phyloP scores from a whole-genome alignment of 53 echinoderm and acorn worm genomes.

The Antedon mediterranea region DNA sequence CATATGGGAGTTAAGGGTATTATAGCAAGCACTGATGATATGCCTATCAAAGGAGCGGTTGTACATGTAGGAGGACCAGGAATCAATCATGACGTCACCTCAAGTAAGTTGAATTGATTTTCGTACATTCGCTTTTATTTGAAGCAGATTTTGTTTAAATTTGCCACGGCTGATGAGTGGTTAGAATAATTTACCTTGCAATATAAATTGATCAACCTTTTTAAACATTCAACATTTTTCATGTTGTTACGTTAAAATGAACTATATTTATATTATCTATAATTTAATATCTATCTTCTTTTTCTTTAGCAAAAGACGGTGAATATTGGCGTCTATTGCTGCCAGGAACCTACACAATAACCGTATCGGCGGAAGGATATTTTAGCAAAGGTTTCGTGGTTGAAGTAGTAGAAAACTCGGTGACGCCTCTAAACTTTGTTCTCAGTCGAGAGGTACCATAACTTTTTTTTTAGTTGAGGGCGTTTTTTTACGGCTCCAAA shows the following conservation, averaged over 20 bases:
- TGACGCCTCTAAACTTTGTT: conserved; percentile 41
- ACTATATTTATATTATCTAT: no score
- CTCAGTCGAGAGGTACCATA: conserved; percentile 17
- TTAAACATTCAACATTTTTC: no score
- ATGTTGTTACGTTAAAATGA: no score
- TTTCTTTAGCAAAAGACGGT: conserved; percentile 41
- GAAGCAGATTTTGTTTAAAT: no score
- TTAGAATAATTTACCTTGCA: no score
- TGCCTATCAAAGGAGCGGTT: conserved; percentile 44
- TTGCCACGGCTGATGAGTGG: no score
- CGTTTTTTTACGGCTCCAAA: no score
- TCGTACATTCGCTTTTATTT: not conserved
- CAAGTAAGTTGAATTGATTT: conserved; percentile 75
- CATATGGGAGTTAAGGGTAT: conserved; percentile 77
- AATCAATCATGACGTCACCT: conserved; percentile 83
- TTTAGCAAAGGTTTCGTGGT: conserved; percentile 37
- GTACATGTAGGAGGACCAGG: conserved; percentile 67
- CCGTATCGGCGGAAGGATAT: conserved; percentile 48
- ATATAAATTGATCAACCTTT: no score
- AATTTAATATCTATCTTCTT: no score
- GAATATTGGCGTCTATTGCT: conserved; percentile 72
- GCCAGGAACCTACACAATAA: conserved; percentile 66
- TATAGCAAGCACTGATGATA: conserved; percentile 43
- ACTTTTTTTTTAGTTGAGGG: no score
- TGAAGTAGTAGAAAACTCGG: conserved; percentile 30